Base-by-base conservation (phyloP, 1,140 invertebrate genomes). In the Octopus sinensis region DNA sequence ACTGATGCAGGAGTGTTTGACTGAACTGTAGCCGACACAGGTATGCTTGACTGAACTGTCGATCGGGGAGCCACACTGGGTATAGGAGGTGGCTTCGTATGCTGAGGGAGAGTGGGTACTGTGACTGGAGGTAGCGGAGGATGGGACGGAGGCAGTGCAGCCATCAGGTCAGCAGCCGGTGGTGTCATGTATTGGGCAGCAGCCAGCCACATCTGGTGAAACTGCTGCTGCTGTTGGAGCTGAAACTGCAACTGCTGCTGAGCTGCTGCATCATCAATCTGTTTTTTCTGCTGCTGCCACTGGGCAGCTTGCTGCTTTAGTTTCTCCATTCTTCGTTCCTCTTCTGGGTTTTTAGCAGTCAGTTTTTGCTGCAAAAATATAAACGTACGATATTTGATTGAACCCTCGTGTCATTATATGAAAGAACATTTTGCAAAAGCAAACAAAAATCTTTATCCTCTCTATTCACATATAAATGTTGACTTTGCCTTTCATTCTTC, bases 271-370 rank as follows among this genome's bases (percentile, higher is more conserved):
- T 73, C 51, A 4, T 76, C 52, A n/a, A 62, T n/a, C 43, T 81
- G 54, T 77, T 84, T 79, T 68, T 85, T 76, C 13, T 82, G 79
- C 17, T 86, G 83, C 71, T 86, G 85, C 86, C 86, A 87, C 56
- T 87, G 82, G n/a, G 78, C 79, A 17, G 86, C 86, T 73, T 87
- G 86, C 54, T 82, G 79, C 53, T 86, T 83, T 30, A 87, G 76
- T 17, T 82, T 54, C n/a, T 79, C 80, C 54, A 87, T 43, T 76
- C 86, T 83, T 52, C 82, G 43, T 56, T 84, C 79, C 78, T 87
- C 86, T 83, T 79, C 78, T 30, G 77, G 43, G 80, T 85, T 81
- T 78, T 81, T 85, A 10, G 85, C 82, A 43, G 79, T 79, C 52
- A 85, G 23, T 30, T 81, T 82, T 68, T 84, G 43, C 62, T 80